Evolutionary conservation across 2,113 vertebrate genomes (phyloP).

Genomic region (Paramormyrops kingsleyae): DNA sequence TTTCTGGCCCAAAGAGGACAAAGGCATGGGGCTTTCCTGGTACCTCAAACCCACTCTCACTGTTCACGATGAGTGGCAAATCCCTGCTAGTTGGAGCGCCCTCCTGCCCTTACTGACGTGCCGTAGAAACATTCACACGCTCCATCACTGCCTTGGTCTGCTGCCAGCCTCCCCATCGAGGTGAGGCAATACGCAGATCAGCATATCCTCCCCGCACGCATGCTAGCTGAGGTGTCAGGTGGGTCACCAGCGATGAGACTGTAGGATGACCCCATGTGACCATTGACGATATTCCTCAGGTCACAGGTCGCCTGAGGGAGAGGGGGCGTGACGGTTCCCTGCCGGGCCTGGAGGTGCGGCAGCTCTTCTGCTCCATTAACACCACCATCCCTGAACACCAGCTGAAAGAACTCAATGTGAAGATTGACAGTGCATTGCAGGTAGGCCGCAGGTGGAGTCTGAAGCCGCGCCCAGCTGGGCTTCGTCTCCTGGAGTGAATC

Average conservation of each 20-base stretch:
- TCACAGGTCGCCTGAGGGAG: conserved; percentile 82
- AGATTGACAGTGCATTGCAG: conserved; percentile 92
- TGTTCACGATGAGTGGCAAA: not conserved
- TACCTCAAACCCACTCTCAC: not conserved
- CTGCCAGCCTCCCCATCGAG: not conserved
- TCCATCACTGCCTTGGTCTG: not conserved
- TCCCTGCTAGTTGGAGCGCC: not conserved
- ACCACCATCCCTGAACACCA: conserved; percentile 90
- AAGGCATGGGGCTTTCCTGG: not conserved
- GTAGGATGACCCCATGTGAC: not conserved
- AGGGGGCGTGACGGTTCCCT: conserved; percentile 83
- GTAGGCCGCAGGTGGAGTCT: conserved; percentile 47
- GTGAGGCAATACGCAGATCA: not conserved
- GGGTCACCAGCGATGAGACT: conserved; percentile 6
- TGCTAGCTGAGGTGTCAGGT: not conserved
- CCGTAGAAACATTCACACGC: not conserved
- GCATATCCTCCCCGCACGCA: not conserved
- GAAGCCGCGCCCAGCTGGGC: not conserved
- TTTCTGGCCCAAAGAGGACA: not conserved
- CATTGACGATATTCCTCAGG: conserved; percentile 54
- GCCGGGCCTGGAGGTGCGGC: conserved; percentile 93
- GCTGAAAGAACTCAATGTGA: conserved; percentile 90
- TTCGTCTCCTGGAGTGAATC: not conserved
- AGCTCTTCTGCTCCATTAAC: conserved; percentile 94
- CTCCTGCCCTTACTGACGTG: not conserved